Evolutionary conservation across 2,888 invertebrate species (phyloP), one percentile per base, ranked within the genome.

Genomic region (Andricus quercusramuli): DNA sequence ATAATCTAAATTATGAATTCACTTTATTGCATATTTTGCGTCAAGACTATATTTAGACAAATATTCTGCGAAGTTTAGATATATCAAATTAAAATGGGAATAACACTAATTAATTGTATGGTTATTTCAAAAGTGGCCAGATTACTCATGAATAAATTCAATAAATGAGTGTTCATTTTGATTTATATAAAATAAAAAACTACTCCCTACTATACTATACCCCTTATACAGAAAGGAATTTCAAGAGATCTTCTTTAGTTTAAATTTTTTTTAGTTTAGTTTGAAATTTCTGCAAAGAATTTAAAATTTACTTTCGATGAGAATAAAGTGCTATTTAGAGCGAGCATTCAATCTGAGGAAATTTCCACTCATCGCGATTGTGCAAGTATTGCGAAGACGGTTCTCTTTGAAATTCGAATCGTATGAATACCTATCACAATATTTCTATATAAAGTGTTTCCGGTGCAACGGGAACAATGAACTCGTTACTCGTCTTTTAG

Each of bases 361-460:
- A 68, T 68, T 68, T 68, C 47, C 68, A 68, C 47, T 9, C 65
- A 11, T 29, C 37, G 25, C 62, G 25, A 25, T 25, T 25, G n/a
- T 56, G 11, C 13, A 62, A 22, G 25, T 11, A 25, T 68, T 15
- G 68, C 22, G 25, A 68, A 11, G 68, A 68, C 22, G 44, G 6
- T 68, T 22, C 22, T 41, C 68, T 47, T 68, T 20, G 9, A 68
- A 68, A 68, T 44, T 62, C 22, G 62, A 62, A 68, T 44, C 44
- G 44, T 41, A 22, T 47, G 22, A 68, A 41, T 44, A 15, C 44
- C n/a, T 51, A 51, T 51, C 51, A 51, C 8, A 51, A 8, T 51
- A 51, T 68, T 25, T 17, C 41, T 6, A 3, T 17, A 44, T 44
- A 44, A 9, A 37, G n/a, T 20, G 22, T 44, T 68, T 68, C 44